Evolutionary conservation across 92 coral and sea anemone species (phyloP).

Genomic region (Epizoanthus ramosus): DNA sequence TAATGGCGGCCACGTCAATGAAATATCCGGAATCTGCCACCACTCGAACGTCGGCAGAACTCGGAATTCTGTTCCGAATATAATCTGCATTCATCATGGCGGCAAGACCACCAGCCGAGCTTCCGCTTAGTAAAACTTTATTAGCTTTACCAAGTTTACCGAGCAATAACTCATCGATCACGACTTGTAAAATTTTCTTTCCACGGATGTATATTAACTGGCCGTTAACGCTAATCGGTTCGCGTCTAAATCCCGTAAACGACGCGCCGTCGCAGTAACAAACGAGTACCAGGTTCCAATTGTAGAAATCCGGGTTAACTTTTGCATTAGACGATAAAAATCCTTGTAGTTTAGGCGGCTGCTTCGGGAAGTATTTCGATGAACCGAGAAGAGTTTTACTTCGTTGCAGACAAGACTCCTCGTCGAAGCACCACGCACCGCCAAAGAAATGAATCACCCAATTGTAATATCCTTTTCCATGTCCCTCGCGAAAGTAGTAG

Average conservation of each 20-base stretch:
- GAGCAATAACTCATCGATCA: constrained; percentile 70
- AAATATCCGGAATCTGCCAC: constrained; percentile 93
- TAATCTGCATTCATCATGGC: constrained; percentile 93
- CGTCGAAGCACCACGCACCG: constrained; percentile 94
- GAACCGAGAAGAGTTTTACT: constrained; percentile 85
- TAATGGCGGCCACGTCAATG: constrained; percentile 74
- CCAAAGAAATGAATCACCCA: constrained; percentile 92
- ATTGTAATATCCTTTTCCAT: constrained; percentile 66
- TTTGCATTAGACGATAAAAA: constrained; percentile 69
- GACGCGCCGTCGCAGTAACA: constrained; percentile 92
- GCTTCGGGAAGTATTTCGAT: constrained; percentile 67
- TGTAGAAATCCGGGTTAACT: constrained; percentile 77
- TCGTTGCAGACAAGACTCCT: constrained; percentile 79
- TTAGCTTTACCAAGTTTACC: constrained; percentile 74
- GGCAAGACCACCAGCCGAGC: constrained; percentile 93
- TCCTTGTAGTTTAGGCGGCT: constrained; percentile 85
- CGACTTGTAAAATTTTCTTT: constrained; percentile 76
- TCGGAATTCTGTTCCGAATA: constrained; percentile 76
- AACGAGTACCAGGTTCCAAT: constrained; percentile 81
- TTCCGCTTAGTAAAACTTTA: constrained; percentile 80
- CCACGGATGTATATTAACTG: constrained; percentile 77
- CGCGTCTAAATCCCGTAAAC: constrained; percentile 77
- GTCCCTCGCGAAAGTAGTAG: constrained; percentile 75
- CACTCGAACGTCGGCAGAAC: constrained; percentile 82
- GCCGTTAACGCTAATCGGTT: constrained; percentile 76